A percentile compares a stretch with the other conserved stretches of the same genome.
Evolutionary conservation across 2,113 vertebrate species (phyloP).

Genomic region (Echinops telfairi): DNA sequence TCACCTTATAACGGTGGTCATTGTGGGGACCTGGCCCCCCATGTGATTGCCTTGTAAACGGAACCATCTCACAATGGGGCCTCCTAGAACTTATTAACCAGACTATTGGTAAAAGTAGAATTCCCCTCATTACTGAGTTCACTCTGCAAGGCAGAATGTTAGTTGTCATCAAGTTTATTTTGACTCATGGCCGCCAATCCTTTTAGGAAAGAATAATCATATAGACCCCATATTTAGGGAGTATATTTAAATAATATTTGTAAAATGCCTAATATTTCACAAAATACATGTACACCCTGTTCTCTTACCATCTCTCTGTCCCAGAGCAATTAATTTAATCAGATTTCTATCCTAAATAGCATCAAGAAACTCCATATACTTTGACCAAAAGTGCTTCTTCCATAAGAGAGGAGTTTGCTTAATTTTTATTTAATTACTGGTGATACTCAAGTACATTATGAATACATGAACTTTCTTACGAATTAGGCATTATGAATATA

Average conservation of each 20-base stretch:
- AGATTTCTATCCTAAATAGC: conserved; percentile 13
- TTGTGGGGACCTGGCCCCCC: background rate
- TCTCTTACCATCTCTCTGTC: background rate
- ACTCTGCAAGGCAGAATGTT: background rate
- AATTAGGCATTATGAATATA: conserved; percentile 69
- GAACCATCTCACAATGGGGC: background rate
- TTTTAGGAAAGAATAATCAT: background rate
- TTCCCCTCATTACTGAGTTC: conserved; percentile 6
- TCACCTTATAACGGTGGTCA: background rate
- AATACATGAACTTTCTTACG: conserved; percentile 55
- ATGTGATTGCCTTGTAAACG: background rate
- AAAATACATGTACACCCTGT: background rate
- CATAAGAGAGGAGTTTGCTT: conserved; percentile 35
- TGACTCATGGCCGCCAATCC: background rate
- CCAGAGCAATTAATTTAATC: conserved; percentile 13
- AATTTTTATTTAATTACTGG: conserved; percentile 66
- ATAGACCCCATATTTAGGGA: background rate
- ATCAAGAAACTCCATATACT: conserved; percentile 3
- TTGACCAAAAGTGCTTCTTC: conserved; percentile 11
- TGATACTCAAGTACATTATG: conserved; percentile 67
- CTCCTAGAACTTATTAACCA: conserved; percentile 18
- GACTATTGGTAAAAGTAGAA: conserved; percentile 5
- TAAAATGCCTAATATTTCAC: background rate
- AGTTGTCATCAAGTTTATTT: background rate
- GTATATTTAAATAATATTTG: background rate